phyloP scores from a whole-genome alignment of 2,113 vertebrate genomes.

The Ornithorhynchus anatinus region DNA sequence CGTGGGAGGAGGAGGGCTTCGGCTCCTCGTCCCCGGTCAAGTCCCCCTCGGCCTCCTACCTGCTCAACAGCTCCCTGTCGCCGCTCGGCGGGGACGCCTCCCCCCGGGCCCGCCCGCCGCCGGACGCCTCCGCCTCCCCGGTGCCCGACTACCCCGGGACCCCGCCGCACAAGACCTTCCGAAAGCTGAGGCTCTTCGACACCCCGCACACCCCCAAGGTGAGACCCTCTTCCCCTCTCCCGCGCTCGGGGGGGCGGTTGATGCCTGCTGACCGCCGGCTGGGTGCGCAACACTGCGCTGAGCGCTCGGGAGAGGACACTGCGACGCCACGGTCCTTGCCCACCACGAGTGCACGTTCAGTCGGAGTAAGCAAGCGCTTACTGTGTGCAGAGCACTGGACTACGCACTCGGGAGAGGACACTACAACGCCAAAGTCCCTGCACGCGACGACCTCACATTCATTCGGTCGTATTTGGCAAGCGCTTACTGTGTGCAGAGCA shows the following conservation, averaged over 20 bases:
- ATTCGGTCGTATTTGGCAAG: too few species aligned
- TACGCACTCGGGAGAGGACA: too few species aligned
- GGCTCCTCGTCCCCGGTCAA: constrained; percentile 82
- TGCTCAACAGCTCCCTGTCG: constrained; percentile 77
- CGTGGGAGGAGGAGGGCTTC: constrained; percentile 86
- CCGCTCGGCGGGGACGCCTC: constrained; percentile 64
- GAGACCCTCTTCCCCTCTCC: constrained; percentile 28
- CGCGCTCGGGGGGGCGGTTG: neutral
- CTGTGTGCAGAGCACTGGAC: too few species aligned
- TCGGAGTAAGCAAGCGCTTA: too few species aligned
- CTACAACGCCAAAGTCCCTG: too few species aligned
- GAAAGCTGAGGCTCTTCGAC: constrained; percentile 92
- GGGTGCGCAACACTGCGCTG: too few species aligned
- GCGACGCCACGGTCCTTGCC: too few species aligned
- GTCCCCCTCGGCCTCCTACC: constrained; percentile 72
- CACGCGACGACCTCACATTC: too few species aligned
- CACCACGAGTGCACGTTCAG: too few species aligned
- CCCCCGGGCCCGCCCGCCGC: constrained; percentile 28
- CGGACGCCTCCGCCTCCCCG: constrained; percentile 70
- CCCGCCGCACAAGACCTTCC: constrained; percentile 93
- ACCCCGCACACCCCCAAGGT: constrained; percentile 97
- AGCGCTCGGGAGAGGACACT: too few species aligned
- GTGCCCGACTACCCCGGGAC: constrained; percentile 89
- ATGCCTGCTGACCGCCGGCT: too few species aligned
- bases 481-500: neutral